Evolutionary conservation across 2,888 invertebrate species (phyloP).

Genomic region (Melieria crassipennis): DNA sequence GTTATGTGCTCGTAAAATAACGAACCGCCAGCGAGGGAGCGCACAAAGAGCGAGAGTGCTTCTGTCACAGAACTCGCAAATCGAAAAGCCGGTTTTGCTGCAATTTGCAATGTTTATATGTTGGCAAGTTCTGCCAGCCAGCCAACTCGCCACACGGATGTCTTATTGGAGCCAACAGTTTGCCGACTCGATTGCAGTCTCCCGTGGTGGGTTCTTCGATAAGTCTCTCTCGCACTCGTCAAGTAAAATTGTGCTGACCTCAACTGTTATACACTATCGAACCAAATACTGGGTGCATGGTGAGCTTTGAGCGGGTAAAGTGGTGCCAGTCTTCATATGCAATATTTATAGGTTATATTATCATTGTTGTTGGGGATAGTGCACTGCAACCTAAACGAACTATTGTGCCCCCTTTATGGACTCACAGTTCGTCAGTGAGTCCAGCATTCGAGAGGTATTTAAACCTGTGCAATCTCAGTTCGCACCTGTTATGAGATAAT

Average conservation of each 20-base stretch:
- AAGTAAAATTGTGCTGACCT: neutral
- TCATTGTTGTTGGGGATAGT: too few species aligned
- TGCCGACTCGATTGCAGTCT: constrained; percentile 8
- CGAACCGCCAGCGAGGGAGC: neutral
- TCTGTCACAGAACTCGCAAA: constrained; percentile 1
- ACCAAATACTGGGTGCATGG: neutral
- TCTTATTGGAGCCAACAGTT: neutral
- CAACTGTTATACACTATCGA: constrained; percentile 12
- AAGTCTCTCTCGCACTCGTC: neutral
- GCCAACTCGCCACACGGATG: too few species aligned
- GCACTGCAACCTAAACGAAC: too few species aligned
- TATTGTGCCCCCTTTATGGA: too few species aligned
- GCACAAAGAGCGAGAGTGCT: constrained; percentile 7
- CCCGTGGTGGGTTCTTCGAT: neutral
- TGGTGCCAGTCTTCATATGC: too few species aligned
- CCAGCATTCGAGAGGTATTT: too few species aligned
- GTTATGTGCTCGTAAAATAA: neutral
- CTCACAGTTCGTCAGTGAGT: too few species aligned
- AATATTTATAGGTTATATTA: too few species aligned
- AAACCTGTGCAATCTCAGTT: too few species aligned
- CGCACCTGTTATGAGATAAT: too few species aligned
- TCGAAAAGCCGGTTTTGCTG: constrained; percentile 28
- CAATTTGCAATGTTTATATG: constrained; percentile 9
- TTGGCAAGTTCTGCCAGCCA: too few species aligned
- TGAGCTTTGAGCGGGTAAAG: neutral